phyloP scores from a whole-genome alignment of 2,113 vertebrate species.

The Dascyllus trimaculatus region DNA sequence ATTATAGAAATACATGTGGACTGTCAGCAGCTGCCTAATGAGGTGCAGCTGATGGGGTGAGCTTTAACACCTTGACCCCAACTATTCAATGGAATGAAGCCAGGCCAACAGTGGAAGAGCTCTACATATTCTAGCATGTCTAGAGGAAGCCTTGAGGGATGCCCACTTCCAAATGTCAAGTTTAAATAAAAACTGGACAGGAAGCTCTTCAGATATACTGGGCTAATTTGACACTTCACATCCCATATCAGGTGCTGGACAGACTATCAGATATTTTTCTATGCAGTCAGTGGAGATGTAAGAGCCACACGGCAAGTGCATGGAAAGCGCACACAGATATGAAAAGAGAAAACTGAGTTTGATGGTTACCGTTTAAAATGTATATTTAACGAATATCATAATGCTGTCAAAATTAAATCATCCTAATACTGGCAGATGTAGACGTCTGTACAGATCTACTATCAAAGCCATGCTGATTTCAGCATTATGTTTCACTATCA shows the following conservation, averaged over 20 bases:
- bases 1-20: conserved; percentile 60
- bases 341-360: too few species aligned
- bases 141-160: background rate
- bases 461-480: too few species aligned
- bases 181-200: conserved; percentile 11
- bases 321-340: too few species aligned
- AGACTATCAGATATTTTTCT: too few species aligned
- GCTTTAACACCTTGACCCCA: conserved; percentile 47
- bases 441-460: too few species aligned
- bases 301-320: too few species aligned
- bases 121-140: conserved; percentile 19
- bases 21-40: conserved; percentile 57
- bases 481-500: too few species aligned
- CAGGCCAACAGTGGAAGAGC: background rate
- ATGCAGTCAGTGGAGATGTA: too few species aligned
- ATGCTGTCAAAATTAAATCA: too few species aligned
- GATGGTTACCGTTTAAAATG: too few species aligned
- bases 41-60: conserved; percentile 45
- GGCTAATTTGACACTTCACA: background rate
- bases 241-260: background rate
- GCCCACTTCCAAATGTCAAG: conserved; percentile 9
- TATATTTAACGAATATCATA: too few species aligned
- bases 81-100: background rate
- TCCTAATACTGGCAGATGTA: too few species aligned
- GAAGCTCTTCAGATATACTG: background rate